Evolutionary conservation across 2,888 invertebrate species (phyloP), one percentile per base, ranked within the genome.

Genomic region (Leptura quadrifasciata): DNA sequence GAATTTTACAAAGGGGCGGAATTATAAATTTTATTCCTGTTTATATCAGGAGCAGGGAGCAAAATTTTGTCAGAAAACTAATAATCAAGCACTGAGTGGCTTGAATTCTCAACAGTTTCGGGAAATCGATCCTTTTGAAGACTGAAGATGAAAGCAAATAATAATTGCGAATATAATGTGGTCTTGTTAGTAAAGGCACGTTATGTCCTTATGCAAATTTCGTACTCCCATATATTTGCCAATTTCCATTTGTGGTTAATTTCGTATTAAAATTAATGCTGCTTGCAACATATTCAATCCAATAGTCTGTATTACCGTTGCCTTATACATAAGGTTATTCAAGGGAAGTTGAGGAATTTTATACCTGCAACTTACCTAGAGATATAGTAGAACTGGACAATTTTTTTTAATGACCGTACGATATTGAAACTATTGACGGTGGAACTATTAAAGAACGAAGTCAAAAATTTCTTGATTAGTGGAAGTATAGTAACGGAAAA

Each of bases 241-340:
- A n/a, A 60, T 60, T 60, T 60, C 60, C 60, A 60, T 60, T 60
- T 60, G 60, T n/a, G 60, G 60, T 27, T 21, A 60, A 60, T 47
- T 60, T 27, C 9, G 17, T 27, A 60, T 60, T 27, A 60, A 60
- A 60, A 60, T 60, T 31, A 60, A 60, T 60, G 60, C n/a, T 8
- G 31, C 17, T 27, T 27, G 27, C 57, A 20, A 57, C 57, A 57
- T 21, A 27, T 17, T 27, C n/a, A n/a, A n/a, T n/a, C 60, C 60
- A 60, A 10, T 60, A 60, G 27, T 60, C 60, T 24, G 24, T 47
- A 47, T 47, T 35, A 35, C 35, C 20, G 21, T 21, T 57, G 20
- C 10, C 2, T 5, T 31, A 31, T 31, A 31, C 6, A 31, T 6
- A 24, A 3, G 2, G 5, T 24, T 24, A 24, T 24, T 24, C 24